These are phyloP conservation scores for Xiphorhynchus elegans DNA, from an alignment of 2,113 vertebrate species.

Conservation along the genomic window DNA sequence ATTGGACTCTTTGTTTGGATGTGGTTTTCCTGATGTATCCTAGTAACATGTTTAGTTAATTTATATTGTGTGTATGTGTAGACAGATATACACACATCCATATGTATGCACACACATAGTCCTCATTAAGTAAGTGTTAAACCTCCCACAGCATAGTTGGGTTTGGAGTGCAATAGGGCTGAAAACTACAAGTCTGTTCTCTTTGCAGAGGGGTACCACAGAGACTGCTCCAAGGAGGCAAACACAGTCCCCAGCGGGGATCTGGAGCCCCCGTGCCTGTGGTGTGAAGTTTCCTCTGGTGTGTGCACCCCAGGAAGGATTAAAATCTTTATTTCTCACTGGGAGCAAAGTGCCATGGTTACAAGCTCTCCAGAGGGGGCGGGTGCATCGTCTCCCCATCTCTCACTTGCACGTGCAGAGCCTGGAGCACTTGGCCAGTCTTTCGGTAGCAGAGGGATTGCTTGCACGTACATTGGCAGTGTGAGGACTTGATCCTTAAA, in stretches of 20 bases:
- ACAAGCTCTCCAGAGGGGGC: accelerated
- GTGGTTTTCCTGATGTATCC: constrained; percentile 65
- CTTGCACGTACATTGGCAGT: accelerated
- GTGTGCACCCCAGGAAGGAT: not conserved
- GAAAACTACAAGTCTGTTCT: not conserved
- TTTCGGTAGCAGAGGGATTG: not conserved
- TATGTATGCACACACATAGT: constrained; percentile 41
- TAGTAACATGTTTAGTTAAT: constrained; percentile 66
- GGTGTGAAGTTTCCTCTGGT: not conserved
- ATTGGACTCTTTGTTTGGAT: constrained; percentile 50
- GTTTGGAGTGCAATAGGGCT: not conserved
- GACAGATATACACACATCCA: constrained; percentile 63
- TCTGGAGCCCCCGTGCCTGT: not conserved
- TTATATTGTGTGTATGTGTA: constrained; percentile 32
- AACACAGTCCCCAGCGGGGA: accelerated
- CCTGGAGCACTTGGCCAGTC: accelerated
- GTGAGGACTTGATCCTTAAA: not conserved
- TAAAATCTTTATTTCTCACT: not conserved
- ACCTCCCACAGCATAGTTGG: constrained; percentile 24
- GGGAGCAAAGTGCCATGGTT: not conserved
- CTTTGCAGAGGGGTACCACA: not conserved
- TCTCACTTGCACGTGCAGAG: not conserved
- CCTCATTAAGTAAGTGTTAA: constrained; percentile 56
- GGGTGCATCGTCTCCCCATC: accelerated
- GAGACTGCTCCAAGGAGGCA: not conserved